Evolutionary conservation across 2,113 vertebrate species (phyloP).

Genomic region (Jaculus jaculus): DNA sequence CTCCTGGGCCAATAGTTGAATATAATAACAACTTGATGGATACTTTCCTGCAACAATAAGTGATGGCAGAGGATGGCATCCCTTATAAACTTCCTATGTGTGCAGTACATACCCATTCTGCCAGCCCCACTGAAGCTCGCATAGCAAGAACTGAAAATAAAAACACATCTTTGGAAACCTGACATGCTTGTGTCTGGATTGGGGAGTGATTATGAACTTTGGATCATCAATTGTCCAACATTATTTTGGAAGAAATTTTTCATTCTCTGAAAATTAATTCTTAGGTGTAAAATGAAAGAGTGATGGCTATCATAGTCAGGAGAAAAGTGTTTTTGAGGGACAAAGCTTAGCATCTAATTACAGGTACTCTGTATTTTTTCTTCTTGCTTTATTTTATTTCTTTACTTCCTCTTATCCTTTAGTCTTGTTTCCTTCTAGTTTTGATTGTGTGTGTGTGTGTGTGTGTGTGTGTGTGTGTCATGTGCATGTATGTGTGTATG

Average conservation of each 20-base stretch:
- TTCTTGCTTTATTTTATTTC: not conserved
- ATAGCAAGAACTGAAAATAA: not conserved
- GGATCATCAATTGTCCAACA: not conserved
- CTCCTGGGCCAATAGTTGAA: not conserved
- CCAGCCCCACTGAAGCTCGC: not conserved
- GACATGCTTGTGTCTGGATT: rapidly evolving
- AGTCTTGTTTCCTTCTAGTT: not conserved
- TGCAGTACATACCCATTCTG: not conserved
- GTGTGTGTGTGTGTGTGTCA: too few species aligned
- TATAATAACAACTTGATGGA: not conserved
- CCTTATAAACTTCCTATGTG: not conserved
- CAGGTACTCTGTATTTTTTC: not conserved
- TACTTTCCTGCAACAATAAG: not conserved
- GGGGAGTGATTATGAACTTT: not conserved
- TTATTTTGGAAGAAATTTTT: not conserved
- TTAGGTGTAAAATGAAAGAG: not conserved
- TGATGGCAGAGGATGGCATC: not conserved
- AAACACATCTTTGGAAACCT: not conserved
- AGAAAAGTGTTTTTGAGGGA: not conserved
- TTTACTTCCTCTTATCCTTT: not conserved
- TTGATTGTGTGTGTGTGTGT: too few species aligned
- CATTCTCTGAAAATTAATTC: not conserved
- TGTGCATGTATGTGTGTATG: too few species aligned
- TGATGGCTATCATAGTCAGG: not conserved
- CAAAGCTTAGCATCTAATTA: not conserved